Evolutionary conservation across 2,888 invertebrate species (phyloP), one percentile per base, ranked within the genome.

Genomic region (Entomobrya multifasciata): DNA sequence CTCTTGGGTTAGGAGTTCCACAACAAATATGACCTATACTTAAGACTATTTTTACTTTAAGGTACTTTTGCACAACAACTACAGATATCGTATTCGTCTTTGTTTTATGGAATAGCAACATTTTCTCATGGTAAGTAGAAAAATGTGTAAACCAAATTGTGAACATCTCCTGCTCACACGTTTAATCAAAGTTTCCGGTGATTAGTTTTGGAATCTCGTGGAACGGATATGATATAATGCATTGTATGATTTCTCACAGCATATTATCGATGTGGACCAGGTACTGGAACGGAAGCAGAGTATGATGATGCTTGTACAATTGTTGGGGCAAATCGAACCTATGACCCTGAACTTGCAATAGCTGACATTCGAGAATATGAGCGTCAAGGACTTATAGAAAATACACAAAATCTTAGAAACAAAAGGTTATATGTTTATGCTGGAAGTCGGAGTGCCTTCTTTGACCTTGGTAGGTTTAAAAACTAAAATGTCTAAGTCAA

Each of bases 261-360:
- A 0, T 90, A 90, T 80, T 91, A 91, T 65, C 79, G 90, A 81
- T 91, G 91, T 79, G 90, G 91, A 30, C 88, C 89, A 3, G 87
- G 87, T 0, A 87, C 77, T 25, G 90, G 90, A 0, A 57, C 22
- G 5, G 87, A 89, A 60, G 88, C 81, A 8, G 83, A 80, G 15
- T 91, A 91, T 60, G 91, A 91, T 72, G 82, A 88, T 41, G 90
- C 87, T 1, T 91, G 91, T 70, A 91, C 91, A 0, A 86, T 83
- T 2, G 76, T 87, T 2, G 52, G 85, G 0, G 8, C 25, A 30
- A 83, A 86, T 36, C 55, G 62, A 13, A 57, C 84, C 4, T 90
- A 89, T 27, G 62, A 90, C 76, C 89, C 90, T 11, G 57, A 89
- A 2, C 57, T 76, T 10, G 90, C 89, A 3, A 47, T 89, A 10